phyloP scores from a whole-genome alignment of 2,113 vertebrate genomes.

The Brienomyrus longianalis region DNA sequence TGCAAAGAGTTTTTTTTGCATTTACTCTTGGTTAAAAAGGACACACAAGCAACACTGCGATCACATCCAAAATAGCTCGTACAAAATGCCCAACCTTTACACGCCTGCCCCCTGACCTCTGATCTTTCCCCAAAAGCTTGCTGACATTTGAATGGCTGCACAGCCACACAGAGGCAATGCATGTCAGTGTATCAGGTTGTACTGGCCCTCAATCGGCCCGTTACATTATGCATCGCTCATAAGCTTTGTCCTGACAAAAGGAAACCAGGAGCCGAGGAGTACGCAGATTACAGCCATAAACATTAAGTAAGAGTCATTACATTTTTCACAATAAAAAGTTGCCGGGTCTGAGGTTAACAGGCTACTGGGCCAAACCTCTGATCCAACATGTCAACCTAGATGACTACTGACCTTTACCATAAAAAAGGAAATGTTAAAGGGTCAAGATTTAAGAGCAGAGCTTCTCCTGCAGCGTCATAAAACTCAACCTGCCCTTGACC shows the following conservation, averaged over 20 bases:
- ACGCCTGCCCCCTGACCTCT: not conserved
- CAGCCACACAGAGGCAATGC: not conserved
- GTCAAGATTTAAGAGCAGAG: not conserved
- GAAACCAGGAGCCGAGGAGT: not conserved
- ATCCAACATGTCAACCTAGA: not conserved
- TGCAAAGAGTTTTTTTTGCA: not conserved
- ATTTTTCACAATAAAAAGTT: not conserved
- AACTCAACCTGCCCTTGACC: not conserved
- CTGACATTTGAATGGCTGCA: constrained; percentile 16
- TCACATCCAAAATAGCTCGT: not conserved
- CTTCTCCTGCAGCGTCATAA: not conserved
- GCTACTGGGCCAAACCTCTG: not conserved
- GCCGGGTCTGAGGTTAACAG: not conserved
- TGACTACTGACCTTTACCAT: constrained; percentile 1
- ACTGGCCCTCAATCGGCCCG: not conserved
- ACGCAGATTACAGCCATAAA: not conserved
- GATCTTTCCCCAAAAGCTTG: constrained; percentile 13
- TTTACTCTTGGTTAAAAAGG: not conserved
- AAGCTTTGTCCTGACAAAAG: not conserved
- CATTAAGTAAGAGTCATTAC: not conserved
- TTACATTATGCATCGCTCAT: not conserved
- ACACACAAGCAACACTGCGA: not conserved
- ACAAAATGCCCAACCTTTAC: not conserved
- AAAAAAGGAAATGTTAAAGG: not conserved
- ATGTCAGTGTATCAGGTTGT: constrained; percentile 5